phyloP scores from a whole-genome alignment of 2,113 vertebrate genomes.

The Oceanites oceanicus region DNA sequence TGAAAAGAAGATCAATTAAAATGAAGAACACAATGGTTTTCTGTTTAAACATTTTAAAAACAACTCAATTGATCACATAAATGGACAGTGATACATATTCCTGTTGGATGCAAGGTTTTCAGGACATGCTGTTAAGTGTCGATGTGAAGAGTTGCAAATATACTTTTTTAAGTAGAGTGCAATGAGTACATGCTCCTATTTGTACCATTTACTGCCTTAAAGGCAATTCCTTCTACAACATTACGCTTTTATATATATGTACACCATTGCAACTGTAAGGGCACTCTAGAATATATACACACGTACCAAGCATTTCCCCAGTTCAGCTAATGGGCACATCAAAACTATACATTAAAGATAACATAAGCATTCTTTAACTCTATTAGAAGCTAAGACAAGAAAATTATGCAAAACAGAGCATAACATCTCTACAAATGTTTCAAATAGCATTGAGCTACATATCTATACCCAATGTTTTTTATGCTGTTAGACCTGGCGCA shows the following conservation, averaged over 20 bases:
- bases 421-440: background rate
- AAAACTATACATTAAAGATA: background rate
- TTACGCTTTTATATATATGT: background rate
- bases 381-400: background rate
- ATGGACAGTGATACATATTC: background rate
- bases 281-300: background rate
- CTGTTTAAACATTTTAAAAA: background rate
- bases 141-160: background rate
- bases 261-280: background rate
- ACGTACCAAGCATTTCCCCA: background rate
- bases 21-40: background rate
- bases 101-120: background rate
- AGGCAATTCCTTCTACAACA: background rate
- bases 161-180: background rate
- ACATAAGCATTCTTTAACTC: background rate
- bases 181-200: background rate
- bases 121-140: background rate
- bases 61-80: background rate
- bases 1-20: slow-evolving; percentile 3
- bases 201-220: background rate
- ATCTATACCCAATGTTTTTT: background rate
- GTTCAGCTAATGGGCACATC: background rate
- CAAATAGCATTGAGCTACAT: background rate
- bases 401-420: background rate
- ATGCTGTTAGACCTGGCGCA: background rate